Base-by-base conservation (phyloP, 2,888 invertebrate genomes). In the Halictus quadricinctus region DNA sequence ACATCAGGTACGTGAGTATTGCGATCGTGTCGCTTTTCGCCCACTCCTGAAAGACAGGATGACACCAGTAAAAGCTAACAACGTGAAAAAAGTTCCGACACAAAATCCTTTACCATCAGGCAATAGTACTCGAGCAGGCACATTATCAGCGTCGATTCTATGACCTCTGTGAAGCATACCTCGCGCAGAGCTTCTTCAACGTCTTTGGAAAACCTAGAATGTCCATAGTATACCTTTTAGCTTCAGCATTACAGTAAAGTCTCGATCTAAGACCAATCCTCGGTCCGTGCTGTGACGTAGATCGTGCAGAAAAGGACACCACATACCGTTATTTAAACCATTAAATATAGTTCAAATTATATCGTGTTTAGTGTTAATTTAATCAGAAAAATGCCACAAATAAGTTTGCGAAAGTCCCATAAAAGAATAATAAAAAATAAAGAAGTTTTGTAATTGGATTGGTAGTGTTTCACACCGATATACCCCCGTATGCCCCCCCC, bases 101-200 rank as follows among this genome's bases (percentile, higher is more conserved):
- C 36, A 18, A n/a, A 58, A 48, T 21, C 48, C 12, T 41, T 86
- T 91, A 93, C 93, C 91, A 86, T 89, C 72, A 94, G 86, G 36
- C 91, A 91, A 82, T 92, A 93, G 80, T 92, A 93, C 77, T 92
- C 93, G 5, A 93, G 89, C 25, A 93, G 88, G 72, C 94, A 94
- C 70, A 94, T 92, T 54, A 88, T 91, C 75, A 92, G 77, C 0
- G 93, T 93, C n/a, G 92, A 93, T 6, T 92, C 92, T 12, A 93
- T 75, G 15, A 93, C 86, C 89, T 94, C 92, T 3, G 91, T 85
- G 13, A 94, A 87, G 66, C 92, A 92, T 73, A 86, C 73, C 8
- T 76, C 60, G 1, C 54, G n/a, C 10, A 83, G 50, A 1, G 69
- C 75, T 18, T 58, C 58, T 25, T 80, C 77, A 1, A 64, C 36